Evolutionary conservation across 2,888 invertebrate genomes (phyloP).

Genomic region (Agrochola circellaris): DNA sequence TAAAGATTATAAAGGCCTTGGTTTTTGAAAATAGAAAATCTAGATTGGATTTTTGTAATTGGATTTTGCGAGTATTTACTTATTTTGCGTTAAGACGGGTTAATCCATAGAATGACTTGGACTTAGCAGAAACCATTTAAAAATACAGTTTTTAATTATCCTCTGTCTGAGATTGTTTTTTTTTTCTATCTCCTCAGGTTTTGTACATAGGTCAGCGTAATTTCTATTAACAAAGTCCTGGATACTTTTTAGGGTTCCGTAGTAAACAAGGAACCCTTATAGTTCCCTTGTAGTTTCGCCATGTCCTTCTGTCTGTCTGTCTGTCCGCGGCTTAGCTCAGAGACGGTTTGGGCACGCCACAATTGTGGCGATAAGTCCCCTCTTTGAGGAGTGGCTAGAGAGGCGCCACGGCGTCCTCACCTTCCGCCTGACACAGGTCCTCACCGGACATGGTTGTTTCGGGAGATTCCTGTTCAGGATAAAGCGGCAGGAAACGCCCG

Average conservation of each 20-base stretch:
- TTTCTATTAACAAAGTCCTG: not conserved
- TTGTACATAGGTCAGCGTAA: not conserved
- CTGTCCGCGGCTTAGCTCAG: too few species aligned
- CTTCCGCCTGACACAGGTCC: too few species aligned
- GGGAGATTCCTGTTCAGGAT: too few species aligned
- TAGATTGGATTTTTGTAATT: not conserved
- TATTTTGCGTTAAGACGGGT: not conserved
- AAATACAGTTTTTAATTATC: not conserved
- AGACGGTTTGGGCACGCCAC: too few species aligned
- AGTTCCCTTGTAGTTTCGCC: too few species aligned
- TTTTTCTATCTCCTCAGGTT: not conserved
- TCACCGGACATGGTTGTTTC: too few species aligned
- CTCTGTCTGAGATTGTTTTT: not conserved
- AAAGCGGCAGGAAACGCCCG: too few species aligned
- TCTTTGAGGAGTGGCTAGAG: too few species aligned
- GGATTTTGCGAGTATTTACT: constrained; percentile 4
- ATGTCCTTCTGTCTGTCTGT: too few species aligned
- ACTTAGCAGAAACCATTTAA: not conserved
- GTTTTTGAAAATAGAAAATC: constrained; percentile 5
- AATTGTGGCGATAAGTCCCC: too few species aligned
- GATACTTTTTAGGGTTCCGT: not conserved
- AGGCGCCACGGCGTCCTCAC: too few species aligned
- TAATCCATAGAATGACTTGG: not conserved
- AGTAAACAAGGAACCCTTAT: too few species aligned
- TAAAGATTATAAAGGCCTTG: not conserved